These are phyloP conservation scores for Tenrec ecaudatus DNA, from an alignment of 2,113 vertebrate genomes.

Conservation along the genomic window DNA sequence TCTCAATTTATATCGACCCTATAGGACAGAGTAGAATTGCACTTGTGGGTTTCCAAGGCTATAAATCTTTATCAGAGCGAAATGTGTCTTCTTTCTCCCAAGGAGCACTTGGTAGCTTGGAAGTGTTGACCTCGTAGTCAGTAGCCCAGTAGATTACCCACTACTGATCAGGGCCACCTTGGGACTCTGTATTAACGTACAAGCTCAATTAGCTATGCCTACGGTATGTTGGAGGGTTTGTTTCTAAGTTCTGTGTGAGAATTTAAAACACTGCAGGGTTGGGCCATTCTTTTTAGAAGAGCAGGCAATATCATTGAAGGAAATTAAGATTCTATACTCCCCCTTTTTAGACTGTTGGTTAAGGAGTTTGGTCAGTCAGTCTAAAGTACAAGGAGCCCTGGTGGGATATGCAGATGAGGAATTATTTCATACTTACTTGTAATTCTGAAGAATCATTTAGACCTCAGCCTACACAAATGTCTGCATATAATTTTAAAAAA, in stretches of 20 bases:
- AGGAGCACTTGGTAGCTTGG: no score
- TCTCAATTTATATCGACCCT: no score
- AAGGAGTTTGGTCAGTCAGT: background rate
- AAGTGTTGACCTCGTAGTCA: no score
- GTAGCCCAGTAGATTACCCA: no score
- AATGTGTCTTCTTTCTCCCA: no score
- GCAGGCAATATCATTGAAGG: background rate
- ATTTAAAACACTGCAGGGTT: background rate
- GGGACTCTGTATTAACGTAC: background rate
- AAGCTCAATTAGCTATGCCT: background rate
- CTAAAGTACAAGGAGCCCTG: background rate
- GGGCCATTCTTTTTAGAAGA: background rate
- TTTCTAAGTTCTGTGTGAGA: background rate
- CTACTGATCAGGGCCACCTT: background rate
- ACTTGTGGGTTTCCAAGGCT: no score
- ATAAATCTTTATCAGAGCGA: no score
- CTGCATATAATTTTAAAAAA: background rate
- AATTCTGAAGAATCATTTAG: background rate
- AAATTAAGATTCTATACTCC: background rate
- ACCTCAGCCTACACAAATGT: background rate
- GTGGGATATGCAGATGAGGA: background rate
- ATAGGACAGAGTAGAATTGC: no score
- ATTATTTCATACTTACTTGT: background rate
- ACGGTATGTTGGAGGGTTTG: background rate
- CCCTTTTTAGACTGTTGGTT: background rate